Base-by-base conservation (phyloP, 2,888 invertebrate genomes). In the Oasisia sp. region DNA sequence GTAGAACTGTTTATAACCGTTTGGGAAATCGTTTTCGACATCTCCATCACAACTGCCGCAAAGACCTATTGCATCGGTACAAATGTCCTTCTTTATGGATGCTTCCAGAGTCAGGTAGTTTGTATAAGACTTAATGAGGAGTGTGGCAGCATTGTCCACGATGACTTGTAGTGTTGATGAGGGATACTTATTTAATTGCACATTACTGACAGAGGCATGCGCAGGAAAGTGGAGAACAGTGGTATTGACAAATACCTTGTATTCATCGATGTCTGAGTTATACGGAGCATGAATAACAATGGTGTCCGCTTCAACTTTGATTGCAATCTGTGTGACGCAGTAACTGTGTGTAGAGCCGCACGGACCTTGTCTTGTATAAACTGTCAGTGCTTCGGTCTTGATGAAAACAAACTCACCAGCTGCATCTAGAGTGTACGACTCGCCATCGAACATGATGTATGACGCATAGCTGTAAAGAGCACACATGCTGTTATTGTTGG, bases 401-500 rank as follows among this genome's bases (percentile, higher is more conserved):
- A 32, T 19, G 5, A 92, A 32, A 32, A 50, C 27, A 38, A 89
- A 93, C 32, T 92, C 92, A 12, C 91, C 92, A 32, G 45, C 32
- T 32, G 45, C 27, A 14, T 32, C 32, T 8, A 92, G 12, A 14
- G 27, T 90, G 32, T 92, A 91, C 2, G 91, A 27, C 11, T 56
- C 45, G 8, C 94, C 92, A 92, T 94, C 94, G 89, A 94, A 93
- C 94, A 94, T 94, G 90, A 93, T 91, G 32, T 93, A 93, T 90
- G 94, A 94, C 19, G 94, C 94, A 50, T 93, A 92, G 32, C 94
- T 94, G 93, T 93, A 94, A 14, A 94, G 91, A 12, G 90, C 91
- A 92, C 93, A 93, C 12, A 94, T 91, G 38, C 91, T 92, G 9
- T 91, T 14, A 8, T 50, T 90, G 19, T 91, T 91, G 27, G 50